These are phyloP conservation scores for Mythimna pallens DNA, from an alignment of 2,888 invertebrate species.

Conservation along the genomic window DNA sequence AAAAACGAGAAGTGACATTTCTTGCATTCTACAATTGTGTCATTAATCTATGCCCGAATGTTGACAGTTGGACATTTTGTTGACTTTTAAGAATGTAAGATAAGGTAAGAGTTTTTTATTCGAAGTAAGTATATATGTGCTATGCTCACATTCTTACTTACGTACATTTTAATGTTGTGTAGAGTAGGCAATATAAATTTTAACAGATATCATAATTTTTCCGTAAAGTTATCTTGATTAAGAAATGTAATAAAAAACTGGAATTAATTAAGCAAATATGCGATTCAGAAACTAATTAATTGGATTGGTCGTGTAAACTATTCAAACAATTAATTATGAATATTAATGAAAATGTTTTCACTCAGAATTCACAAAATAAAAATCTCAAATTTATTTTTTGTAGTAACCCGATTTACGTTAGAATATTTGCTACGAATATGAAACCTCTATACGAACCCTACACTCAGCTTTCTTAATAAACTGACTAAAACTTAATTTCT, in stretches of 20 bases:
- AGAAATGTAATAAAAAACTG: neutral
- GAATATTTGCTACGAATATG: too few species aligned
- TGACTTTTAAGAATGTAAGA: conserved; percentile 7
- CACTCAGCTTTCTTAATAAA: too few species aligned
- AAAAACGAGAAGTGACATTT: conserved; percentile 13
- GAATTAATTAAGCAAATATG: neutral
- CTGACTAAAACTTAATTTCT: too few species aligned
- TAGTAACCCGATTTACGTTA: neutral
- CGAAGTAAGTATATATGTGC: neutral
- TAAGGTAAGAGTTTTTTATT: neutral
- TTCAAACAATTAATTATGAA: neutral
- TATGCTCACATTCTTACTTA: neutral
- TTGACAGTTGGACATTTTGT: conserved; percentile 39
- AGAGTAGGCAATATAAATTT: neutral
- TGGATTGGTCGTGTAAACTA: neutral
- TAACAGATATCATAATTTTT: neutral
- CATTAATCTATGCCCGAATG: conserved; percentile 34
- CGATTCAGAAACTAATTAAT: neutral
- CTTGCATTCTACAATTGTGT: conserved; percentile 21
- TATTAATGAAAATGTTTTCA: neutral
- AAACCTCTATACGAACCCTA: too few species aligned
- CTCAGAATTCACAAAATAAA: neutral
- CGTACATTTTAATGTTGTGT: neutral
- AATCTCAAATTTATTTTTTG: neutral
- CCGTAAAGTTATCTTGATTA: neutral